These are phyloP conservation scores for Thripadectes ignobilis DNA, from an alignment of 2,797 vertebrate species.

Conservation along the genomic window DNA sequence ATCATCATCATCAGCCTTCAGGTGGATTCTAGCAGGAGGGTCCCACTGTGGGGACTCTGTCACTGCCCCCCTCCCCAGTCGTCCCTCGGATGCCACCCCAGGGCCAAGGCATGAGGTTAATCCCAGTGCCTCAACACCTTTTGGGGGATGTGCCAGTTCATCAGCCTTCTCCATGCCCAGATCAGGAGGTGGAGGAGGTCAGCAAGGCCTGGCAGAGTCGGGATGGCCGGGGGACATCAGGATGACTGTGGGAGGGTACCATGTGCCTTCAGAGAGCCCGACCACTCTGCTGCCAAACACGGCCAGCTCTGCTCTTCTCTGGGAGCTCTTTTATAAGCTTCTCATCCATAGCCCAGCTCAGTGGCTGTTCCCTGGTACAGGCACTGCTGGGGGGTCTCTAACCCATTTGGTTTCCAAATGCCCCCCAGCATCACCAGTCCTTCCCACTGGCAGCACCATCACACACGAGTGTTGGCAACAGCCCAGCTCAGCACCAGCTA, in stretches of 20 bases:
- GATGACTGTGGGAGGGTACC: not conserved
- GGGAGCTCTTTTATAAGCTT: not conserved
- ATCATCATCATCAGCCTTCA: not conserved
- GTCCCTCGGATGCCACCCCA: not conserved
- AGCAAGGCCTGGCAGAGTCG: not conserved
- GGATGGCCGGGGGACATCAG: fast-evolving
- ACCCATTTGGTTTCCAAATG: not conserved
- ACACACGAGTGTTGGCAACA: fast-evolving
- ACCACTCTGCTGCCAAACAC: not conserved
- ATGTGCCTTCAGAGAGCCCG: not conserved
- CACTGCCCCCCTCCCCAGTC: not conserved
- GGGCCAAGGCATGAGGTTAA: too few relatives aligned
- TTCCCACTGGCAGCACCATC: fast-evolving
- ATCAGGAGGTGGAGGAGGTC: not conserved
- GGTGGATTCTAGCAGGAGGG: not conserved
- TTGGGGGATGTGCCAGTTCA: not conserved
- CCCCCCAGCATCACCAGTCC: not conserved
- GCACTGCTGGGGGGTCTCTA: not conserved
- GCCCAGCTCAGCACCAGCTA: fast-evolving
- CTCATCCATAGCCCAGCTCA: not conserved
- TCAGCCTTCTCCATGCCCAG: not conserved
- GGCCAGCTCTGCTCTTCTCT: fast-evolving
- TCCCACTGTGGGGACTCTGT: not conserved
- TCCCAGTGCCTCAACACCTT: not conserved
- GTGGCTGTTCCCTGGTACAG: not conserved